Conservation (phyloP, 2,888 invertebrate species). For the Epirrita christyi region DNA sequence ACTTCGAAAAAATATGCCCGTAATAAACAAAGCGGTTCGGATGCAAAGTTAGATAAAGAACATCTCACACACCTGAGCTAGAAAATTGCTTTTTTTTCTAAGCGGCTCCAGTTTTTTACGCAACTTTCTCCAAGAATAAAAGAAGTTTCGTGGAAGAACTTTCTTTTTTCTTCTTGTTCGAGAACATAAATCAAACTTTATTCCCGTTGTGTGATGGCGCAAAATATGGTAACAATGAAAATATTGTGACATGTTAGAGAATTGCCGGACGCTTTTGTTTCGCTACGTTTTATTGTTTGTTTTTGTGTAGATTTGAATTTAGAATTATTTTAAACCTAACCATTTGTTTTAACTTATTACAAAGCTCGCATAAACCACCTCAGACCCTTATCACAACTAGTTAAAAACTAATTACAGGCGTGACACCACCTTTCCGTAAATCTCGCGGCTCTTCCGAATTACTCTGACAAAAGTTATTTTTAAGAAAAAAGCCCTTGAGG, state of each 20-base stretch:
- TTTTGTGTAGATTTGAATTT: slow-evolving; percentile 28
- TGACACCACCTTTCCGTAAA: slow-evolving; percentile 84
- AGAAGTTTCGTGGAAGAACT: slow-evolving; percentile 80
- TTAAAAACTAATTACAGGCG: slow-evolving; percentile 85
- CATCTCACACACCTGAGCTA: slow-evolving; percentile 85
- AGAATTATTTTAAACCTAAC: slow-evolving; percentile 27
- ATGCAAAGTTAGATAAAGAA: slow-evolving; percentile 85
- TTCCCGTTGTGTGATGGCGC: slow-evolving; percentile 67
- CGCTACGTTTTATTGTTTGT: slow-evolving; percentile 41
- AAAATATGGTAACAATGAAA: slow-evolving; percentile 75
- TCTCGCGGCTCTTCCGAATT: slow-evolving; percentile 79
- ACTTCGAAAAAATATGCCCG: slow-evolving; percentile 80
- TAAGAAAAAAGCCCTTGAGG: slow-evolving; percentile 84
- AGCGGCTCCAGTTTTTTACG: slow-evolving; percentile 82
- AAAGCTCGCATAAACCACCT: slow-evolving; percentile 70
- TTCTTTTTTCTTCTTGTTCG: slow-evolving; percentile 68
- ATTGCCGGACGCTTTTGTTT: slow-evolving; percentile 58
- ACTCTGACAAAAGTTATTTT: slow-evolving; percentile 85
- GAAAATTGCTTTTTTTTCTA: slow-evolving; percentile 85
- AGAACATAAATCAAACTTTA: slow-evolving; percentile 72
- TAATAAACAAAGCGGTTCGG: slow-evolving; percentile 82
- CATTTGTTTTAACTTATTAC: slow-evolving; percentile 74
- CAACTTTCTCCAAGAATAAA: slow-evolving; percentile 82
- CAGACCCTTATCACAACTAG: slow-evolving; percentile 84
- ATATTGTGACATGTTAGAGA: slow-evolving; percentile 76